These are phyloP conservation scores for Phyllotreta cruciferae DNA, from an alignment of 2,888 invertebrate species.

Conservation along the genomic window DNA sequence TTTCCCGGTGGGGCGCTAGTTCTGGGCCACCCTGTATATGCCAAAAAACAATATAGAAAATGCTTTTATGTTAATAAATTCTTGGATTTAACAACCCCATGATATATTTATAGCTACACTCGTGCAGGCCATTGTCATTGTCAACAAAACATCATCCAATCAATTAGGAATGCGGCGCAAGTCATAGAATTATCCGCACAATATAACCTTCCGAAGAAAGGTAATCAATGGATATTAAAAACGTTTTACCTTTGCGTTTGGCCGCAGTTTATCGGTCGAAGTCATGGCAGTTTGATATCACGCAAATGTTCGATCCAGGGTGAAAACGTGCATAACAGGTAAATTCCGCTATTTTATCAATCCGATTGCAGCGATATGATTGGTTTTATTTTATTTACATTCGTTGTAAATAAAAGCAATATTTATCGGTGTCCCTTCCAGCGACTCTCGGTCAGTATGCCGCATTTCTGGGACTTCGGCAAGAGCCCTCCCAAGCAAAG, in stretches of 20 bases:
- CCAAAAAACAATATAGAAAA: too few species aligned
- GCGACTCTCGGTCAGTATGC: constrained; percentile 57
- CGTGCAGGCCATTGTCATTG: constrained; percentile 2
- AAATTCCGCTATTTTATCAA: too few species aligned
- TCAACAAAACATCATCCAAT: constrained; percentile 33
- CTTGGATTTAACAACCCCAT: too few species aligned
- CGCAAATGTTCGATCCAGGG: constrained; percentile 48
- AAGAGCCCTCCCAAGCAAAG: constrained; percentile 63
- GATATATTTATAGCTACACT: background rate
- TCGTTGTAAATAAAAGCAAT: constrained; percentile 5
- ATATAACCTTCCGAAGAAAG: constrained; percentile 32
- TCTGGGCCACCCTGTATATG: too few species aligned
- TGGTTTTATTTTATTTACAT: background rate
- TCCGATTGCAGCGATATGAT: too few species aligned
- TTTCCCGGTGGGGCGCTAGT: too few species aligned
- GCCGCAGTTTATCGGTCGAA: constrained; percentile 37
- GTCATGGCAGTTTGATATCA: constrained; percentile 27
- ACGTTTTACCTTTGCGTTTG: constrained; percentile 27
- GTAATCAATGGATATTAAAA: constrained; percentile 42
- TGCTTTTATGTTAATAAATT: too few species aligned
- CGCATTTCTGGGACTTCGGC: constrained; percentile 70
- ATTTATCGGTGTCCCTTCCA: background rate
- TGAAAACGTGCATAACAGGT: constrained; percentile 36
- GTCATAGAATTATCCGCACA: constrained; percentile 32
- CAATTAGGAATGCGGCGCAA: constrained; percentile 34